Evolutionary conservation across 2,888 invertebrate genomes (phyloP).

Genomic region (Cryptophagus acutangulus): DNA sequence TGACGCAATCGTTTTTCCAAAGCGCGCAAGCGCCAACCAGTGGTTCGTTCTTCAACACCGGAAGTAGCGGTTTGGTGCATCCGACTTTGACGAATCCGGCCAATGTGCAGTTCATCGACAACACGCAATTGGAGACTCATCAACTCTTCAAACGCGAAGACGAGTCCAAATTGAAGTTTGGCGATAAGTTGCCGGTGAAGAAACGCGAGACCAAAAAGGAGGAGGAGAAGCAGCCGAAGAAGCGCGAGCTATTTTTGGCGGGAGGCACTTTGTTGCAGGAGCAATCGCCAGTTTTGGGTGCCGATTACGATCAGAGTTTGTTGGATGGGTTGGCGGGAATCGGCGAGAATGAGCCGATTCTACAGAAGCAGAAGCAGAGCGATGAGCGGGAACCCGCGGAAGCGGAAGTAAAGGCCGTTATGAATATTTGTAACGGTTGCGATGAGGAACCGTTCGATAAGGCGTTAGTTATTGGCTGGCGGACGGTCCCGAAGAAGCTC

Average conservation of each 20-base stretch:
- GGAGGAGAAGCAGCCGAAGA: constrained; percentile 34
- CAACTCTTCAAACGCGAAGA: constrained; percentile 50
- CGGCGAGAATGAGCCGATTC: constrained; percentile 59
- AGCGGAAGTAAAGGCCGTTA: constrained; percentile 74
- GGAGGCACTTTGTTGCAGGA: constrained; percentile 65
- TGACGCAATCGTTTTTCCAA: constrained; percentile 8
- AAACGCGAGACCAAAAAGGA: constrained; percentile 20
- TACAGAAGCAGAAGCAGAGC: constrained; percentile 58
- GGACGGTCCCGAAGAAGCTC: constrained; percentile 65
- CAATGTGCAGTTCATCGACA: constrained; percentile 61
- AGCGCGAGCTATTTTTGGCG: constrained; percentile 60
- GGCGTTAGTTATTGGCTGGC: constrained; percentile 74
- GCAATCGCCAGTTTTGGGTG: constrained; percentile 40
- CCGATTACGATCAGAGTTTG: constrained; percentile 51
- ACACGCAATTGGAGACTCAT: constrained; percentile 46
- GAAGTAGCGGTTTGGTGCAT: constrained; percentile 39
- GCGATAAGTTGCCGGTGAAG: constrained; percentile 23
- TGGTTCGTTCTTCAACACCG: constrained; percentile 23
- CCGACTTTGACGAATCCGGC: constrained; percentile 53
- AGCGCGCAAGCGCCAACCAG: constrained; percentile 7
- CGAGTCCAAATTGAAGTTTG: constrained; percentile 19
- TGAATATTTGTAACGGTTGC: constrained; percentile 73
- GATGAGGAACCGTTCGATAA: constrained; percentile 74
- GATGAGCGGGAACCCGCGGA: constrained; percentile 79
- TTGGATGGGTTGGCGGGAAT: constrained; percentile 65